Conservation (phyloP, 2,797 vertebrate genomes). For the Artibeus jamaicensis region DNA sequence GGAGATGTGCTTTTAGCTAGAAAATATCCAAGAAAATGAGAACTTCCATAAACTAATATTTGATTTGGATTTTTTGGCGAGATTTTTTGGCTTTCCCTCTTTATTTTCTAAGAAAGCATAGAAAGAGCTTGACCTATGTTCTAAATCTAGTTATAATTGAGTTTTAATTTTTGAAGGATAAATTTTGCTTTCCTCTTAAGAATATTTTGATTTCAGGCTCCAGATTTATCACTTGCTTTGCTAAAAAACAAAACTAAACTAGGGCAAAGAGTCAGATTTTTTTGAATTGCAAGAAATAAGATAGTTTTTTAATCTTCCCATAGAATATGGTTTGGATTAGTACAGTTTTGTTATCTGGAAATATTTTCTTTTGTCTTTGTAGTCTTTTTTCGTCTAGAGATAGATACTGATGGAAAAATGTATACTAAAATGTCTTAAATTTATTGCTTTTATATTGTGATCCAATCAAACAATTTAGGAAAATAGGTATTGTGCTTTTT, state of each 20-base stretch:
- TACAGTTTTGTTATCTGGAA: neutral
- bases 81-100: slow-evolving; percentile 54
- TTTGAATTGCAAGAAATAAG: neutral
- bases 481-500: neutral
- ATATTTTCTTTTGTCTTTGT: slow-evolving; percentile 6
- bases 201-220: neutral
- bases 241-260: neutral
- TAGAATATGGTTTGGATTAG: neutral
- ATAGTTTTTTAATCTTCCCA: neutral
- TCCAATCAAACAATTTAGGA: neutral
- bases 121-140: slow-evolving; percentile 1
- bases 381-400: neutral
- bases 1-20: slow-evolving; percentile 24
- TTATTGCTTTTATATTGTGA: neutral
- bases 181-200: slow-evolving; percentile 38
- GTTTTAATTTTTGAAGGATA: slow-evolving; percentile 38
- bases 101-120: slow-evolving; percentile 58
- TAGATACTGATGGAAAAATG: neutral
- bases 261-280: neutral
- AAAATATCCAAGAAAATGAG: slow-evolving; percentile 46
- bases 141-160: slow-evolving; percentile 43
- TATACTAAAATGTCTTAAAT: neutral
- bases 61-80: slow-evolving; percentile 57
- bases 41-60: slow-evolving; percentile 49
- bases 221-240: slow-evolving; percentile 46